Base-by-base conservation (phyloP, 1,140 invertebrate species). In the Harlomillsia oculata region DNA sequence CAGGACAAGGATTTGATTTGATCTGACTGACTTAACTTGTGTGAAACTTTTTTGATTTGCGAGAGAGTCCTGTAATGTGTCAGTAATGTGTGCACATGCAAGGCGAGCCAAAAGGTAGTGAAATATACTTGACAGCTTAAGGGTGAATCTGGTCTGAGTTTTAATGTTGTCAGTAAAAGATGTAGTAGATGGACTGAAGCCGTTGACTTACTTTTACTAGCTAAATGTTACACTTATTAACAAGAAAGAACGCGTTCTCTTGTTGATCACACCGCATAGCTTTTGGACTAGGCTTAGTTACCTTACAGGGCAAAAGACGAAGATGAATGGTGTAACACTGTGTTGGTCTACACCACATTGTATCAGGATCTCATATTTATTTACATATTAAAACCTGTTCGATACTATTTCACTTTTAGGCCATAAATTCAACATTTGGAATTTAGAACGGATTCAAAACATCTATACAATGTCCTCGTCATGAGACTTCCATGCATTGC, bases 331-430 rank as follows among this genome's bases (percentile, higher is more conserved):
- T 48, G 29, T 30, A 48, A 48, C 16, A 20, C 23, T 41, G 39
- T 14, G 45, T n/a, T 6, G 45, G 45, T 21, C 30, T 28, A 32
- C 36, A 32, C 29, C 28, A 48, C 30, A 48, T 48, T 23, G 25
- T 48, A 48, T 48, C 28, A 48, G 45, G 45, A 48, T 48, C 28
- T 30, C 11, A 21, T 32, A 48, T 48, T 48, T 48, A 48, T 48
- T 48, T 48, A 48, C 45, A 48, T 48, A 48, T 48, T 48, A 48
- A n/a, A 32, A 48, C 45, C 45, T 48, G 45, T 48, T 48, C 32
- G 25, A 48, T 56, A n/a, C n/a, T n/a, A 56, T 56, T 56, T 56
- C 53, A 56, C 53, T 56, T 56, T 56, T 46, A 56, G 45, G 30
- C 45, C 44, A 56, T 48, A 56, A 55, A 49, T 44, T 48, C 44